Evolutionary conservation across 1,140 invertebrate species (phyloP), one percentile per base, ranked within the genome.

Genomic region (Samia ricini): DNA sequence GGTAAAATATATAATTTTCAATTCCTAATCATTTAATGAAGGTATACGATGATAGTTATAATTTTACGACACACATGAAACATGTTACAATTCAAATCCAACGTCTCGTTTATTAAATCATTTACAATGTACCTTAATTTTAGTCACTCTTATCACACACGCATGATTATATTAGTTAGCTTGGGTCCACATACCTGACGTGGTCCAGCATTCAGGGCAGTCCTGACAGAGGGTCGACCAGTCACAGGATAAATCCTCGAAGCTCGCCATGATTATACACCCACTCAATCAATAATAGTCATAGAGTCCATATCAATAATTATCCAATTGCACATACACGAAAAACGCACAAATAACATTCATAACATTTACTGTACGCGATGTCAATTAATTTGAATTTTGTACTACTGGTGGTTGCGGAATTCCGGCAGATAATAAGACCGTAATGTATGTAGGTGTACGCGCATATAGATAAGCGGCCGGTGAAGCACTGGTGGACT

Each of bases 181-280:
- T 42, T 42, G 33, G 4, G 76, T 66, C 76, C 69, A 81, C 83
- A 86, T 70, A 92, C 91, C 91, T 91, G 90, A 87, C n/a, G 78
- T 66, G 15, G 91, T 91, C 91, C 91, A 92, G 81, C 91, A 92
- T 64, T 91, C 91, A 19, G 91, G 84, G 67, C 91, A 91, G 52
- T 92, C 91, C 78, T 92, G 91, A 71, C 91, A 92, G 26, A 92
- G 85, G 71, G 91, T 84, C 68, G 87, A 89, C 91, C 91, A 92
- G 77, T 92, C 91, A 79, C 91, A 91, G 66, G 91, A 80, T 63
- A 92, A 83, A 72, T 92, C 91, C 68, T 90, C 79, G 72, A 91
- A 91, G 68, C 88, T 91, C 68, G 91, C 91, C 91, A 91, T 91
- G 51, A 55, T 68, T 71, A n/a, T n/a, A 73, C 74, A 75, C 71